These are phyloP conservation scores for Congeria kusceri DNA, from an alignment of 2,888 invertebrate genomes.

Conservation along the genomic window DNA sequence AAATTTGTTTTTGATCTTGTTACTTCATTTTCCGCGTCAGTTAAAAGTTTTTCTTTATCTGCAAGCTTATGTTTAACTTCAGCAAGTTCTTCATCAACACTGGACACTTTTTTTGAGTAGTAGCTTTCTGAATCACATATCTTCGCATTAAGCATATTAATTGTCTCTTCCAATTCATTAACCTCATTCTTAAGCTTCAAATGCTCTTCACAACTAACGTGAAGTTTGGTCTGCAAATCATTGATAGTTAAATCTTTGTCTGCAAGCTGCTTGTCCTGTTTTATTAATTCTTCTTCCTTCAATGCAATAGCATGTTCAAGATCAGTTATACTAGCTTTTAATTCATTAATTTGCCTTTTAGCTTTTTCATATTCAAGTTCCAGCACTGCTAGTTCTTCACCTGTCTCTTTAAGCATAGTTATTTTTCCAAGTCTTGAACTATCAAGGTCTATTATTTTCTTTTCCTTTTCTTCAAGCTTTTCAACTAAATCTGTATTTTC, in stretches of 20 bases:
- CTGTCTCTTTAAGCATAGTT: constrained; percentile 39
- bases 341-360: constrained; percentile 34
- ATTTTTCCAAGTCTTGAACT: constrained; percentile 23
- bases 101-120: constrained; percentile 4
- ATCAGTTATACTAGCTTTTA: constrained; percentile 22
- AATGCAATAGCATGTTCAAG: constrained; percentile 50
- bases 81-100: not conserved
- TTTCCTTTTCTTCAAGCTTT: constrained; percentile 31
- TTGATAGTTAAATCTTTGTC: constrained; percentile 27
- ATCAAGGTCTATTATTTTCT: constrained; percentile 39
- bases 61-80: constrained; percentile 9
- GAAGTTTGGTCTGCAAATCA: not conserved
- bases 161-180: not conserved
- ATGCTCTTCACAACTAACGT: not conserved
- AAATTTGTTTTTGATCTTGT: not conserved
- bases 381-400: constrained; percentile 51
- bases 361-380: constrained; percentile 35
- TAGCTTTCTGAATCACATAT: not conserved
- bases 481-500: constrained; percentile 44
- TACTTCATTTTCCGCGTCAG: constrained; percentile 27
- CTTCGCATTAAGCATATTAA: not conserved
- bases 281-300: constrained; percentile 53
- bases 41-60: constrained; percentile 10
- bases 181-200: not conserved
- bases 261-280: constrained; percentile 46